A percentile compares a stretch with the other conserved stretches of the same genome.
Evolutionary conservation across 2,797 vertebrate genomes (phyloP).

Genomic region (Gadopsis bispinosus): DNA sequence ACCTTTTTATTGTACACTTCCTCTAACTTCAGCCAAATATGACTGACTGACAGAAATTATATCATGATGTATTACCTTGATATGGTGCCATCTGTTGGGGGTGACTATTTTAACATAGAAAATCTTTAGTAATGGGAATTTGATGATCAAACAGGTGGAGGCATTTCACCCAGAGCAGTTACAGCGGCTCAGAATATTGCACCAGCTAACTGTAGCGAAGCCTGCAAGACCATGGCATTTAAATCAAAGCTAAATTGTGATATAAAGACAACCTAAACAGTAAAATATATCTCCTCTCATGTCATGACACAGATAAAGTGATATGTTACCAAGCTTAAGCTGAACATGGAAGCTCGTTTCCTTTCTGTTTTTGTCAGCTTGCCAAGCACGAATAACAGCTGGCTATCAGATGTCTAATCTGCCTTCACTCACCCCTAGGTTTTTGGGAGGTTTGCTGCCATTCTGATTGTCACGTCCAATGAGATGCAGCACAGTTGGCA

Average conservation of each 20-base stretch:
- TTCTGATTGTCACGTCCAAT: conserved; percentile 1
- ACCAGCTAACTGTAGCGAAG: not conserved
- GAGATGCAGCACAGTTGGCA: not conserved
- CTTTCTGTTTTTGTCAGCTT: not conserved
- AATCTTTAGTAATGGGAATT: not conserved
- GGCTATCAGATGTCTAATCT: conserved; percentile 16
- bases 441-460: not conserved
- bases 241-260: not conserved
- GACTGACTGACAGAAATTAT: not conserved
- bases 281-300: not conserved
- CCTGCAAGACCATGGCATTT: not conserved
- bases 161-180: not conserved
- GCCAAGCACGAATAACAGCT: conserved; percentile 2
- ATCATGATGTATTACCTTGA: not conserved
- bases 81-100: not conserved
- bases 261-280: not conserved
- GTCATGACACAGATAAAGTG: not conserved
- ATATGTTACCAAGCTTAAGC: not conserved
- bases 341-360: not conserved
- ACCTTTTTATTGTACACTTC: not conserved
- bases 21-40: not conserved
- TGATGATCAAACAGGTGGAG: not conserved
- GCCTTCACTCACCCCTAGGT: not conserved
- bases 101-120: not conserved
- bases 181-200: not conserved